These are phyloP conservation scores for Aphrophora alni DNA, from an alignment of 2,888 invertebrate species.

Conservation along the genomic window DNA sequence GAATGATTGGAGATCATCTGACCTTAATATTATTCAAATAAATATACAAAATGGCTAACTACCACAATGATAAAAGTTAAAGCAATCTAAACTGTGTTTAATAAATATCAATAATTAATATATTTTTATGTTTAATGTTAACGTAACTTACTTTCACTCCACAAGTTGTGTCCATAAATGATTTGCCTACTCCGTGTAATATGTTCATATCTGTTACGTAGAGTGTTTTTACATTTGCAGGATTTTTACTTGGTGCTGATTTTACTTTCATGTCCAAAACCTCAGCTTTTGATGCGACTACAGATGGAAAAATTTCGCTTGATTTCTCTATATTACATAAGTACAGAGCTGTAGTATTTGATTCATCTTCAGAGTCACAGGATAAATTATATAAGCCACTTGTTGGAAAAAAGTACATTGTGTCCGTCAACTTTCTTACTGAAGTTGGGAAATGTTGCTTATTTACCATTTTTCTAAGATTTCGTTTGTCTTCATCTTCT, in stretches of 20 bases:
- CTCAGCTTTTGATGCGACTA: slow-evolving; percentile 21
- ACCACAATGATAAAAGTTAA: too few species aligned
- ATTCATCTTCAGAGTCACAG: slow-evolving; percentile 40
- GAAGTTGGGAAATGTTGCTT: slow-evolving; percentile 44
- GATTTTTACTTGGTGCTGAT: slow-evolving; percentile 27
- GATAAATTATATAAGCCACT: slow-evolving; percentile 59
- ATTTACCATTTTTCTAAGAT: slow-evolving; percentile 40
- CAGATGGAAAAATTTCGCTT: neutral
- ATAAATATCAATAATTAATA: too few species aligned
- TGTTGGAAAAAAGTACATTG: slow-evolving; percentile 68
- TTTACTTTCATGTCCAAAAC: slow-evolving; percentile 32
- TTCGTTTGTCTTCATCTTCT: slow-evolving; percentile 38
- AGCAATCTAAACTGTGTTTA: too few species aligned
- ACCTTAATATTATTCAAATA: too few species aligned
- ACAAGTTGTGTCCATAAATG: slow-evolving; percentile 24
- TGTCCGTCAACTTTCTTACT: slow-evolving; percentile 63
- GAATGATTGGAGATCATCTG: too few species aligned
- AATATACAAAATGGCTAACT: too few species aligned
- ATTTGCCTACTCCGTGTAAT: neutral
- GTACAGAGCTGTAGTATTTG: slow-evolving; percentile 12
- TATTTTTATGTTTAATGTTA: too few species aligned
- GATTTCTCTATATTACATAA: slow-evolving; percentile 32
- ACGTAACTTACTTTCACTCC: slow-evolving; percentile 27
- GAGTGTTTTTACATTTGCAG: slow-evolving; percentile 18
- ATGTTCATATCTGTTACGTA: slow-evolving; percentile 23